Evolutionary conservation across 2,797 vertebrate species (phyloP), one percentile per base, ranked within the genome.

Genomic region (Syndactyla subalaris): DNA sequence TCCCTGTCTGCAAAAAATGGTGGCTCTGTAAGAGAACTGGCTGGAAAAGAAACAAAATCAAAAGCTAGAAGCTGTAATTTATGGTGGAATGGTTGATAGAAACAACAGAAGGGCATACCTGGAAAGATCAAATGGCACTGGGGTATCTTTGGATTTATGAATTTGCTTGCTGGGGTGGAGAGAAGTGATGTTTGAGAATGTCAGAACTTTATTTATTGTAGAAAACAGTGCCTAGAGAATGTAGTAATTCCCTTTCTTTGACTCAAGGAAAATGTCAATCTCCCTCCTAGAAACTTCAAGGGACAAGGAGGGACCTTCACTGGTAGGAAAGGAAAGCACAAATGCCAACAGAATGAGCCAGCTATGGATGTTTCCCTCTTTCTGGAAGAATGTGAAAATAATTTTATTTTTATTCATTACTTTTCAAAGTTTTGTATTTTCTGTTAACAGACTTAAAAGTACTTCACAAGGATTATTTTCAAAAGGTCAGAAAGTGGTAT

Each of bases 401-500:
- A 48, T 92, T 92, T 88, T 74, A 21, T 29, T 75, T 57, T 86
- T 77, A 32, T 43, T 75, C 13, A 34, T 21, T 55, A 49, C 81
- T 94, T 92, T 92, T 77, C 11, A 11, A 84, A 59, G 46, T 93
- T 89, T 80, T 74, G 12, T 29, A 29, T 73, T 82, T 82, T 87
- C 38, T 59, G 32, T 85, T 92, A 89, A 54, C 21, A 71, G 14
- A 16, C 17, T 85, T 3, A 77, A 89, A 90, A 89, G 70, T 63
- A 71, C 24, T 79, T 96, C 57, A 80, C 36, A 86, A 75, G 70
- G 51, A 70, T 88, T 92, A 38, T 86, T 94, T 97, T 88, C 70
- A 70, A 84, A 95, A 95, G 88, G 88, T 95, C 92, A 96, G 73
- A 52, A 84, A 92, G 24, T 76, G 51, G 23, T 76, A 86, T 89